Conservation (phyloP, 2,797 vertebrate genomes). For the Acanthopagrus latus region DNA sequence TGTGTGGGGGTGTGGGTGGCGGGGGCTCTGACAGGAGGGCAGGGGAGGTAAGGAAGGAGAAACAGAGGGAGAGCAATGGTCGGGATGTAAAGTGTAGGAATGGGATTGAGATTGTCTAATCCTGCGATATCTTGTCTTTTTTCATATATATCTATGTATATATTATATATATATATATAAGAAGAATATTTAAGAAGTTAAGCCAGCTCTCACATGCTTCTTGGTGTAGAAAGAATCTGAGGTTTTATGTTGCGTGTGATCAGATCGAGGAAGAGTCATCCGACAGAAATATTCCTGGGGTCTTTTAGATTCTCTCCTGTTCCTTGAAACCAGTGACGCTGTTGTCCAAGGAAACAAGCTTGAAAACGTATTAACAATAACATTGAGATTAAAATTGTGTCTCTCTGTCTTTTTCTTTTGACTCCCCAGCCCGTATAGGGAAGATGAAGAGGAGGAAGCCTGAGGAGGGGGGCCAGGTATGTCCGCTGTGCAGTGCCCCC, state of each 20-base stretch:
- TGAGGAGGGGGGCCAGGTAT: slow-evolving; percentile 99
- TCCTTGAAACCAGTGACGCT: slow-evolving; percentile 12
- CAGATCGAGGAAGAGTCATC: not conserved
- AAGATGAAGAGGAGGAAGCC: slow-evolving; percentile 99
- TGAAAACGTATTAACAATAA: not conserved
- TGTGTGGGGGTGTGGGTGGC: slow-evolving; percentile 58
- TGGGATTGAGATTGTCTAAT: slow-evolving; percentile 20
- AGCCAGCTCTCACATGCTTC: slow-evolving; percentile 1
- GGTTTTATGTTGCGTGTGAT: not conserved
- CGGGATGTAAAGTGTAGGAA: slow-evolving; percentile 15
- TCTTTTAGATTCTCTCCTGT: not conserved
- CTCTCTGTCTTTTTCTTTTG: slow-evolving; percentile 15
- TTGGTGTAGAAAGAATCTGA: not conserved
- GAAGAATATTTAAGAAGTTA: slow-evolving; percentile 36
- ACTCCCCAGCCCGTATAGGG: slow-evolving; percentile 94
- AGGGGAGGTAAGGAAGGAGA: not conserved
- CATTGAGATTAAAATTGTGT: slow-evolving; percentile 7
- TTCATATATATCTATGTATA: too few relatives aligned
- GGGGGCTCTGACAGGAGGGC: slow-evolving; percentile 34
- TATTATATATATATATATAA: too few relatives aligned
- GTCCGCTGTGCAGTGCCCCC: slow-evolving; percentile 98
- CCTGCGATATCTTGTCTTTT: slow-evolving; percentile 2
- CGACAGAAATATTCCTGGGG: not conserved
- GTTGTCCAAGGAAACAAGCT: not conserved
- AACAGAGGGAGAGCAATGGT: slow-evolving; percentile 6